These are phyloP conservation scores for Neotoma lepida DNA, from an alignment of 2,113 vertebrate genomes.

Conservation along the genomic window DNA sequence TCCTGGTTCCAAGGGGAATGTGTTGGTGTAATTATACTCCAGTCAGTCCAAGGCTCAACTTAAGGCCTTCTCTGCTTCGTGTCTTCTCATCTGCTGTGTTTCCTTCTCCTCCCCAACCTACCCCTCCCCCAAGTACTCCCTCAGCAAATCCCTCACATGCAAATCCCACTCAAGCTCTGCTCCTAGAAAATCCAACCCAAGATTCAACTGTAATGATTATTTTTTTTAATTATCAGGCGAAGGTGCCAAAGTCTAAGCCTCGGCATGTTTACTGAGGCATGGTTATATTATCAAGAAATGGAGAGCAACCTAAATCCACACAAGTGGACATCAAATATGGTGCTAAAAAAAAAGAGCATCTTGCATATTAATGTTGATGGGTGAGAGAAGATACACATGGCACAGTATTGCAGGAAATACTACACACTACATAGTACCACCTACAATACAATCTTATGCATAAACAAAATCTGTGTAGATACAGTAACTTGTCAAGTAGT, in stretches of 20 bases:
- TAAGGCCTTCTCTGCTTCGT: not conserved
- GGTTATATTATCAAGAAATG: not conserved
- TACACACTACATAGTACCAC: not conserved
- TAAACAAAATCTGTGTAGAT: not conserved
- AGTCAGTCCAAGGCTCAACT: not conserved
- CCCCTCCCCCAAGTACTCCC: not conserved
- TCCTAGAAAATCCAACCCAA: not conserved
- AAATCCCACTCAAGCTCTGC: not conserved
- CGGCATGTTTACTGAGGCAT: not conserved
- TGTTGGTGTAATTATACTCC: not conserved
- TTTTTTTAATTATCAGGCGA: not conserved
- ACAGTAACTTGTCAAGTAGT: not conserved
- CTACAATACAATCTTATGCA: not conserved
- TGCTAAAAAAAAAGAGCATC: rapidly evolving
- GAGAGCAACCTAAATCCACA: not conserved
- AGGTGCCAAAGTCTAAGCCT: not conserved
- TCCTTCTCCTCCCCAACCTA: not conserved
- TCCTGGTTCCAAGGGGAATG: not conserved
- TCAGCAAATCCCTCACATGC: not conserved
- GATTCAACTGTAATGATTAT: not conserved
- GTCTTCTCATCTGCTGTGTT: not conserved
- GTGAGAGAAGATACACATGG: rapidly evolving
- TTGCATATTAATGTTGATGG: too few relatives aligned
- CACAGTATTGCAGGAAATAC: rapidly evolving
- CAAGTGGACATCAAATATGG: not conserved